Evolutionary conservation across 2,888 invertebrate genomes (phyloP).

Genomic region (Didymodactylos carnosus): DNA sequence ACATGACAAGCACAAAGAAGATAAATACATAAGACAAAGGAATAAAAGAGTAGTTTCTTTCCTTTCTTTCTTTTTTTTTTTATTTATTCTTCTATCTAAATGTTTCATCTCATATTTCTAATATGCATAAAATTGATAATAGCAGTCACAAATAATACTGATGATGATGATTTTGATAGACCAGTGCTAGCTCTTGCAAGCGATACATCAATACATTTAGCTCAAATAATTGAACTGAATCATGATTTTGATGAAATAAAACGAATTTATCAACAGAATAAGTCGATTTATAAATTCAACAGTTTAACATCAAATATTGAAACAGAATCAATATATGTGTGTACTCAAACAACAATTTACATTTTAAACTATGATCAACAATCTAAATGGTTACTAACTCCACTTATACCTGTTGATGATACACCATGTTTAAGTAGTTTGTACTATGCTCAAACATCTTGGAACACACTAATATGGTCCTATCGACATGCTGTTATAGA

Average conservation of each 20-base stretch:
- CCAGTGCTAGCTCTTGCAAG: too few species aligned
- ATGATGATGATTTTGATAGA: too few species aligned
- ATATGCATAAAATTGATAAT: too few species aligned
- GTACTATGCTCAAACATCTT: not conserved
- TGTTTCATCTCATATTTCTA: too few species aligned
- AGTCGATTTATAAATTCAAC: not conserved
- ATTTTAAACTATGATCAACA: not conserved
- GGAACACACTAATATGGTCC: not conserved
- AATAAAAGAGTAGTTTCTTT: too few species aligned
- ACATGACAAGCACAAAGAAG: too few species aligned
- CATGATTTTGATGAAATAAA: not conserved
- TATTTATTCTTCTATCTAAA: too few species aligned
- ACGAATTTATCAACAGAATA: not conserved
- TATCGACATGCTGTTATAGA: not conserved
- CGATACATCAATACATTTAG: too few species aligned
- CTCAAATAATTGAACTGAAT: not conserved
- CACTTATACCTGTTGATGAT: not conserved
- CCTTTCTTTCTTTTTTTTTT: too few species aligned
- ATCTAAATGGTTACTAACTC: not conserved
- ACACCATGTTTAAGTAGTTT: not conserved
- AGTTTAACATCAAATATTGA: not conserved
- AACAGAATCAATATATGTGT: not conserved
- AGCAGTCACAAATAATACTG: too few species aligned
- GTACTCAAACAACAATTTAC: not conserved
- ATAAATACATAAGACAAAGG: too few species aligned